A percentile compares a stretch with the other conserved stretches of the same genome.
Evolutionary conservation across 2,113 vertebrate species (phyloP).

Genomic region (Gymnorhina tibicen): DNA sequence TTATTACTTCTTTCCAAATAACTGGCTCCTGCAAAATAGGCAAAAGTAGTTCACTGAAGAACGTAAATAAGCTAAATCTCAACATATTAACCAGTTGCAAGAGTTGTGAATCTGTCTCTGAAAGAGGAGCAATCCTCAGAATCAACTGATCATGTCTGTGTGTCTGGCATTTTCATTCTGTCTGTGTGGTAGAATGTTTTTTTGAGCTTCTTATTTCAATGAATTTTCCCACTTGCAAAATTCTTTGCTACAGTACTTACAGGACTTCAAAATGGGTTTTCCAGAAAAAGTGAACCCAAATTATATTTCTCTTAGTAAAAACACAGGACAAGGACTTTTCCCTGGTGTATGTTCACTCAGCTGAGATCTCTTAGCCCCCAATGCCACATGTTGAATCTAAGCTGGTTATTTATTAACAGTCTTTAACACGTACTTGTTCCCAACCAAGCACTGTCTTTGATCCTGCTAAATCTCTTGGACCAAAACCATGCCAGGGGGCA

Average conservation of each 20-base stretch:
- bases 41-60: neutral
- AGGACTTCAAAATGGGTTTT: neutral
- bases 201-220: neutral
- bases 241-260: neutral
- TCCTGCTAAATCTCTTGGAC: neutral
- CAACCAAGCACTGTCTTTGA: neutral
- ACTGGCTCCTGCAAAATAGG: neutral
- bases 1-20: neutral
- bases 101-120: neutral
- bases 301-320: neutral
- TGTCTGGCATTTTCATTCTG: neutral
- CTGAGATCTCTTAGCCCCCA: neutral
- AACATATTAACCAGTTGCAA: neutral
- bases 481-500: neutral
- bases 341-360: neutral
- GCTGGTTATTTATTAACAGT: neutral
- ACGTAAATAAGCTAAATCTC: neutral
- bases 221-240: neutral
- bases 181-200: neutral
- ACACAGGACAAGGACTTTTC: neutral
- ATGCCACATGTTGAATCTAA: accelerated
- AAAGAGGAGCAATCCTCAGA: neutral
- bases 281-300: neutral
- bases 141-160: neutral
- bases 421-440: neutral